These are phyloP conservation scores for Exephanes ischioxanthus DNA, from an alignment of 2,888 invertebrate species.

Conservation along the genomic window DNA sequence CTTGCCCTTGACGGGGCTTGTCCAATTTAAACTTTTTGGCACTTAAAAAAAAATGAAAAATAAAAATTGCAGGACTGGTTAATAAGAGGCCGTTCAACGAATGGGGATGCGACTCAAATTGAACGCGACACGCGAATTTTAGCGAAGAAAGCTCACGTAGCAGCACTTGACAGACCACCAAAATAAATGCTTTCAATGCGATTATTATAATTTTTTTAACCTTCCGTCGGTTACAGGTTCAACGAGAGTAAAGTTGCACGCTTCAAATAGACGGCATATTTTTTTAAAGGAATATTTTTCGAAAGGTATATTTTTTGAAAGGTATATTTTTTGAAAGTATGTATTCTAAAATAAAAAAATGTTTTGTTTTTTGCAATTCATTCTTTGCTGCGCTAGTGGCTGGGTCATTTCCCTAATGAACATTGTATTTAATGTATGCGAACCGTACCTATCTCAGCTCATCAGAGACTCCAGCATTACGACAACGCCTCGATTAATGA, in stretches of 20 bases:
- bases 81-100: background rate
- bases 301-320: too few relatives aligned
- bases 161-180: background rate
- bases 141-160: constrained; percentile 13
- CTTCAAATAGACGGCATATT: background rate
- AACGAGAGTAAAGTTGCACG: background rate
- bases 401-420: background rate
- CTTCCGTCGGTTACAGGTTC: background rate
- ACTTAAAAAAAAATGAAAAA: background rate
- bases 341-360: background rate
- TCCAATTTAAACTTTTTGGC: background rate
- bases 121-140: constrained; percentile 31
- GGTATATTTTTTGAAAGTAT: background rate
- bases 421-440: constrained; percentile 8
- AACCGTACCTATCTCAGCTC: constrained; percentile 58
- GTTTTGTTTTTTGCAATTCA: background rate
- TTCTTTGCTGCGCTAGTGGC: background rate
- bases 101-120: constrained; percentile 16
- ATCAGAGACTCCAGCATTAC: constrained; percentile 54
- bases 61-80: background rate
- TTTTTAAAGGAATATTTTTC: too few relatives aligned
- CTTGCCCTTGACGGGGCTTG: background rate
- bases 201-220: constrained; percentile 3
- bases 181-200: background rate
- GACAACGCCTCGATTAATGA: constrained; percentile 20